Evolutionary conservation across 2,113 vertebrate species (phyloP), one percentile per base, ranked within the genome.

Genomic region (Benitochromis conjunctus): DNA sequence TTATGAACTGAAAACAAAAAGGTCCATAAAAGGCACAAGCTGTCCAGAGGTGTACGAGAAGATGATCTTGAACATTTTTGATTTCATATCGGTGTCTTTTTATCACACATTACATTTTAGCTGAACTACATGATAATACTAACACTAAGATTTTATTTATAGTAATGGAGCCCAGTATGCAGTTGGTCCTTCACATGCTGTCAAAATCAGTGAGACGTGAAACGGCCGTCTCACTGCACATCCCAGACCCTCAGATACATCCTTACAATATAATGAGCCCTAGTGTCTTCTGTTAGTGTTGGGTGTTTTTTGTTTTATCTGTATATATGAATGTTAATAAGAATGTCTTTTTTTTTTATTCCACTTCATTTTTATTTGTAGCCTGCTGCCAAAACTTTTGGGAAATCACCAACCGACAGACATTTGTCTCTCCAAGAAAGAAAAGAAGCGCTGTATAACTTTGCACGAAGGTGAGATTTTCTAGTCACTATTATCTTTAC

Each of bases 351-450:
- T 3, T 53, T 18, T 55, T 9, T n/a, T 8, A 60, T 48, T 18
- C 5, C 0, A 1, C 84, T n/a, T 89, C 4, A 2, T 85, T 80
- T 85, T 79, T 13, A 16, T 93, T 36, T 71, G 86, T 95, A 98
- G 96, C 94, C 96, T 92, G 92, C 95, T 96, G 95, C 94, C 86
- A 96, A 95, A 92, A 88, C 90, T 5, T 98, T 99, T 95, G 98
- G 97, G 56, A 98, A 95, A 94, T 98, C 97, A 84, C 97, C 98
- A 2, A 89, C 90, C 89, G 98, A 98, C 94, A 96, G 99, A 91
- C 99, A 99, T 84, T 93, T 99, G 96, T 99, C 98, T 89, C 94
- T 99, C 81, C 98, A 99, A 92, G 98, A 99, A 80, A 97, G 99
- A 86, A 99, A 99, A 95, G 97, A 97, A 69, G 97, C 97, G 0